Conservation (phyloP, 2,888 invertebrate species). For the Drosophila prostipennis region DNA sequence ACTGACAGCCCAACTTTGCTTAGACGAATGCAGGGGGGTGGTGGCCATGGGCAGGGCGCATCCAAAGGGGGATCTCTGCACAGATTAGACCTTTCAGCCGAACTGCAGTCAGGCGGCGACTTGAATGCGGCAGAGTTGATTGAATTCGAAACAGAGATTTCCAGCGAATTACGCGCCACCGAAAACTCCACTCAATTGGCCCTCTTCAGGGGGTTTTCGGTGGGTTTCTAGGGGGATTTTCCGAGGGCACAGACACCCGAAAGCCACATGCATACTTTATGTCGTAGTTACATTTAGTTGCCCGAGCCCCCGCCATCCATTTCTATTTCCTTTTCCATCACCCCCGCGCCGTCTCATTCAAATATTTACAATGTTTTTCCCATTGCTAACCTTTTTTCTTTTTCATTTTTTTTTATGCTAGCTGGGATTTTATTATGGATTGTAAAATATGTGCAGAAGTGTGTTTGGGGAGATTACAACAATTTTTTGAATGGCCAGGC, state of each 20-base stretch:
- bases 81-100: constrained; percentile 35
- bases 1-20: not conserved
- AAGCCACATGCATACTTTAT: constrained; percentile 56
- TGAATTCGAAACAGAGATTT: constrained; percentile 76
- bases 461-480: constrained; percentile 40
- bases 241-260: constrained; percentile 33
- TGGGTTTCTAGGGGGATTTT: not conserved
- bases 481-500: constrained; percentile 38
- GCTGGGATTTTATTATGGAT: constrained; percentile 39
- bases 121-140: constrained; percentile 74
- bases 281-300: constrained; percentile 69
- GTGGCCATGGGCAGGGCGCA: not conserved
- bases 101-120: constrained; percentile 42
- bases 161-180: constrained; percentile 69
- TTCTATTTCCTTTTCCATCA: constrained; percentile 29
- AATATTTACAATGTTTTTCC: constrained; percentile 58
- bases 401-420: not conserved
- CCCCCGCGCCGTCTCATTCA: constrained; percentile 46
- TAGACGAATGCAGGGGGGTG: not conserved
- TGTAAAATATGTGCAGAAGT: constrained; percentile 41
- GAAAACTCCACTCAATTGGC: constrained; percentile 59
- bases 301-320: not conserved
- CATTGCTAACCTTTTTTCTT: constrained; percentile 9
- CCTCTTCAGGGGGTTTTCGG: not conserved
- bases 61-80: constrained; percentile 8